Evolutionary conservation across 2,797 vertebrate species (phyloP), one percentile per base, ranked within the genome.

Genomic region (Amazona finschi): DNA sequence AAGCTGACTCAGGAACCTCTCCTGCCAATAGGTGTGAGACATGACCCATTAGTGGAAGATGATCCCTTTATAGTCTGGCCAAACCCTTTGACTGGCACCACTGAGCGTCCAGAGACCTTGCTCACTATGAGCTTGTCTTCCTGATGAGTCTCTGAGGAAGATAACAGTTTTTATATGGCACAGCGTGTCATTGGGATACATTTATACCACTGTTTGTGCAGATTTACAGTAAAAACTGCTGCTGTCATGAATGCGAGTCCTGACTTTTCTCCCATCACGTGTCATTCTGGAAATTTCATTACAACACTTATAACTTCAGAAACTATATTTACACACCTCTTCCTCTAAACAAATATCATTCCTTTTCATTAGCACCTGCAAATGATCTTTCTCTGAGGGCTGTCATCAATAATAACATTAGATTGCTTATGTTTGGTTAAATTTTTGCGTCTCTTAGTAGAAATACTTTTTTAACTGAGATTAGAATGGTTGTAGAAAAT

Each of bases 1-100:
- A 9, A 78, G 7, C 8, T 79, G 43, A 38, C 5, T 57, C 20
- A 38, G 65, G 30, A 77, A 38, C 3, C 3, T 5, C 8, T 60
- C 4, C 12, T 81, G 13, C 3, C 3, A 15, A 10, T 0, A 62
- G 13, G 25, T 30, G 1, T 53, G 39, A 49, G 20, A 61, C 1
- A 9, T 11, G 5, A 33, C 4, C 75, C 25, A 36, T 38, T 31
- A 61, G 17, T 12, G 30, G 41, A 75, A 72, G 11, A 6, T 52
- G 20, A 65, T 33, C 6, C 2, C 5, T 55, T 43, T 36, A 4
- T 25, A 57, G n/a, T 7, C 21, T 49, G 65, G 5, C 16, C 31
- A 89, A 89, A 72, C 12, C 5, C 24, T 76, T 58, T 81, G 52
- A 36, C 30, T 28, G 5, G 4, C 38, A 64, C 21, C 2, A 3